A percentile compares a stretch with the other conserved stretches of the same genome.
These are phyloP conservation scores for Nyctibius grandis DNA, from an alignment of 2,797 vertebrate species.

Conservation along the genomic window DNA sequence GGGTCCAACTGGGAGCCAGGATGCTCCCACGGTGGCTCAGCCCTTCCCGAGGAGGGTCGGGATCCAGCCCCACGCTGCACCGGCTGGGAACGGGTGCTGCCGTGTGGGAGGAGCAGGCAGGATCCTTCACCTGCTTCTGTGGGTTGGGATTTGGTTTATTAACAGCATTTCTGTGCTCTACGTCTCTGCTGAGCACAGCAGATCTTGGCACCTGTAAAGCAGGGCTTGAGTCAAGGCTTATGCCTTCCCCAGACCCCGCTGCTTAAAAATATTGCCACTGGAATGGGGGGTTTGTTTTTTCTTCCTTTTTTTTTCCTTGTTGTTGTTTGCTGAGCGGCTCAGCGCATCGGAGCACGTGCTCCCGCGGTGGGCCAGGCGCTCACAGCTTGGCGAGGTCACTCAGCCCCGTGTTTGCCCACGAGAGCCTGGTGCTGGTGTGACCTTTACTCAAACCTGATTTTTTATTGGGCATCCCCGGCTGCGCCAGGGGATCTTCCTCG, in stretches of 20 bases:
- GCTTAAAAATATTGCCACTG: neutral
- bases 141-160: neutral
- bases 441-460: neutral
- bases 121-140: neutral
- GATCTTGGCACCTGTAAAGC: neutral
- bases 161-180: neutral
- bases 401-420: neutral
- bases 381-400: neutral
- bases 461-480: neutral
- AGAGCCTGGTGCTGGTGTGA: neutral
- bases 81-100: neutral
- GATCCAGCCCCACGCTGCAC: neutral
- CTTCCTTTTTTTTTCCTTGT: no score
- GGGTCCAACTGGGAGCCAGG: neutral
- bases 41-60: neutral
- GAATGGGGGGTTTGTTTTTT: neutral
- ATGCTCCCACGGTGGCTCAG: accelerated
- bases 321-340: neutral
- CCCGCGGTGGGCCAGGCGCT: neutral
- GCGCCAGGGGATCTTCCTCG: neutral
- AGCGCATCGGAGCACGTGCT: neutral
- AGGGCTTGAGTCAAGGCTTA: neutral
- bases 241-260: neutral
- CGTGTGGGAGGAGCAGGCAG: accelerated
- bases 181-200: neutral